phyloP scores from a whole-genome alignment of 2,113 vertebrate species.

The Rhinichthys klamathensis region DNA sequence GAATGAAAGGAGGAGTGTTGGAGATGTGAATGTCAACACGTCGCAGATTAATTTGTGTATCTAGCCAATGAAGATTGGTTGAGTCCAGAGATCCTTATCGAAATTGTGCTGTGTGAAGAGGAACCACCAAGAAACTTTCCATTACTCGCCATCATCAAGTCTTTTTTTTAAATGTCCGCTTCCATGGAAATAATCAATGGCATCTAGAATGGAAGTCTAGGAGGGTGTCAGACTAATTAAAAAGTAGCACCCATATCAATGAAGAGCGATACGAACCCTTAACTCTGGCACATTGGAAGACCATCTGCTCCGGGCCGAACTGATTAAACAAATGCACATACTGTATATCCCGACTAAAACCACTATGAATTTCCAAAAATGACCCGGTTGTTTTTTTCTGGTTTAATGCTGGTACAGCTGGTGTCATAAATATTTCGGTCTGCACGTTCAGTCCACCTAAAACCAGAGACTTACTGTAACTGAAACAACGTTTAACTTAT shows the following conservation, averaged over 20 bases:
- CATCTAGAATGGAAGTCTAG: slow-evolving; percentile 18
- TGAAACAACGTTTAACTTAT: not conserved
- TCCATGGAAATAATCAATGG: slow-evolving; percentile 35
- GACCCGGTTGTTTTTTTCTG: not conserved
- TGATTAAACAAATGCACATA: slow-evolving; percentile 20
- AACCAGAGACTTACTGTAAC: not conserved
- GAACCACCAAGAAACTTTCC: not conserved
- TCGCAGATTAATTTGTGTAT: slow-evolving; percentile 18
- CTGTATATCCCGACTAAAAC: not conserved
- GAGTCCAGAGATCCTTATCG: slow-evolving; percentile 27
- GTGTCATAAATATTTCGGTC: not conserved
- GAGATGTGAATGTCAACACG: slow-evolving; percentile 23
- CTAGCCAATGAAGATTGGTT: not conserved
- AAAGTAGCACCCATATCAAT: slow-evolving; percentile 36
- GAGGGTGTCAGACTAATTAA: slow-evolving; percentile 36
- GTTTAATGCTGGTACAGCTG: not conserved
- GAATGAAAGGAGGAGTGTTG: slow-evolving; percentile 17
- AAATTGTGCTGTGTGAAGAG: not conserved
- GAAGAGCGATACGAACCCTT: slow-evolving; percentile 9
- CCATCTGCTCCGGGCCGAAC: slow-evolving; percentile 25
- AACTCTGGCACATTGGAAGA: slow-evolving; percentile 1
- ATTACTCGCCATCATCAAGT: not conserved
- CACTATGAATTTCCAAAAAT: not conserved
- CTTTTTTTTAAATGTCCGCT: not conserved
- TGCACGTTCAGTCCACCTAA: not conserved